phyloP scores from a whole-genome alignment of 2,888 invertebrate genomes.

The Andrena hattorfiana region DNA sequence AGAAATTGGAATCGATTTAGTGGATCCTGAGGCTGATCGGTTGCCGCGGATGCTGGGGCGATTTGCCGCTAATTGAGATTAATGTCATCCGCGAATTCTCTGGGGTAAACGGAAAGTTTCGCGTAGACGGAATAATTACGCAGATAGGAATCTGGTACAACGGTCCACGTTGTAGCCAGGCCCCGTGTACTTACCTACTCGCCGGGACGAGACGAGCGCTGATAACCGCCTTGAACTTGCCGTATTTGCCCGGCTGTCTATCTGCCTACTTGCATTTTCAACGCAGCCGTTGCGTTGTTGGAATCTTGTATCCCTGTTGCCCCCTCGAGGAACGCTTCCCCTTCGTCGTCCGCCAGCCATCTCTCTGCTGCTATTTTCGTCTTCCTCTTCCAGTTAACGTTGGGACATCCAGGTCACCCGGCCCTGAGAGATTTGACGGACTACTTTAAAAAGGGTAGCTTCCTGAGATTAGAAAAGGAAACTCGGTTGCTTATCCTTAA shows the following conservation, averaged over 20 bases:
- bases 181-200: constrained; percentile 50
- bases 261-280: constrained; percentile 60
- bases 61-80: constrained; percentile 75
- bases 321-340: constrained; percentile 21
- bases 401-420: constrained; percentile 1
- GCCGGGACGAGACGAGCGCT: constrained; percentile 51
- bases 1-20: constrained; percentile 69
- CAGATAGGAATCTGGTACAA: constrained; percentile 72
- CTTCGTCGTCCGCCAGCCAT: constrained; percentile 28
- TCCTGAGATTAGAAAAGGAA: not conserved
- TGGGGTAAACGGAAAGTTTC: constrained; percentile 66
- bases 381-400: constrained; percentile 15
- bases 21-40: constrained; percentile 38
- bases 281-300: constrained; percentile 18
- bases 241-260: constrained; percentile 48
- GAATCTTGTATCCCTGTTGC: constrained; percentile 48
- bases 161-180: constrained; percentile 47
- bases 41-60: constrained; percentile 44
- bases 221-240: constrained; percentile 65
- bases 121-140: constrained; percentile 76
- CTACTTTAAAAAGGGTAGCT: not conserved
- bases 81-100: constrained; percentile 71
- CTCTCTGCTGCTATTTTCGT: constrained; percentile 17
- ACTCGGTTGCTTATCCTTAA: not conserved
- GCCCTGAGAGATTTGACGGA: constrained; percentile 3